A percentile compares a stretch with the other conserved stretches of the same genome.
These are phyloP conservation scores for Globodera rostochiensis DNA, from an alignment of 1,140 invertebrate species.

Conservation along the genomic window DNA sequence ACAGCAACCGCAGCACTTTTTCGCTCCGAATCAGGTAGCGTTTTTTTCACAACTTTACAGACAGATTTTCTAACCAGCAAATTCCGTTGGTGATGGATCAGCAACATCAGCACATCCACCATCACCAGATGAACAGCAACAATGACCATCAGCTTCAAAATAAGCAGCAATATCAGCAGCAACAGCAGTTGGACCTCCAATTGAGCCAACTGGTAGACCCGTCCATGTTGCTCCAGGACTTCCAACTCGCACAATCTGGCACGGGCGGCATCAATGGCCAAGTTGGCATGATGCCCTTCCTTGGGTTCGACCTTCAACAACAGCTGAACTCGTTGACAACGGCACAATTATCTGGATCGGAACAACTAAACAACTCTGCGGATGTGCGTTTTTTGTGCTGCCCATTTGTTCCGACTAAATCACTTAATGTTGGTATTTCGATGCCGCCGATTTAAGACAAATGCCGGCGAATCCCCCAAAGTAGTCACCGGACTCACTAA, in stretches of 20 bases:
- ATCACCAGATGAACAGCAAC: neutral
- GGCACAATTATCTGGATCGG: neutral
- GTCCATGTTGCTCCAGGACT: slow-evolving; percentile 11
- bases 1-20: too few relatives aligned
- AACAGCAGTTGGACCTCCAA: neutral
- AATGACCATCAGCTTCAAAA: neutral
- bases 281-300: slow-evolving; percentile 7
- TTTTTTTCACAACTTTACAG: too few relatives aligned
- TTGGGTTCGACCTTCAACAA: slow-evolving; percentile 31
- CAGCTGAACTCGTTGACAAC: slow-evolving; percentile 11
- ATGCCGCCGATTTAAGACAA: too few relatives aligned
- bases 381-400: slow-evolving; percentile 7
- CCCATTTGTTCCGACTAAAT: neutral
- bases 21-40: too few relatives aligned
- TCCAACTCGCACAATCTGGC: neutral
- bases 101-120: neutral
- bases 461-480: too few relatives aligned
- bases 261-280: neutral
- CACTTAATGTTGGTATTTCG: too few relatives aligned
- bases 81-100: slow-evolving; percentile 3
- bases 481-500: too few relatives aligned
- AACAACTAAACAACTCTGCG: neutral
- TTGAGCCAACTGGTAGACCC: slow-evolving; percentile 6
- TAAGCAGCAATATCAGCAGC: slow-evolving; percentile 7
- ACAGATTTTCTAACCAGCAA: neutral